These are phyloP conservation scores for Saguinus midas DNA, from an alignment of 2,113 vertebrate genomes.

Conservation along the genomic window DNA sequence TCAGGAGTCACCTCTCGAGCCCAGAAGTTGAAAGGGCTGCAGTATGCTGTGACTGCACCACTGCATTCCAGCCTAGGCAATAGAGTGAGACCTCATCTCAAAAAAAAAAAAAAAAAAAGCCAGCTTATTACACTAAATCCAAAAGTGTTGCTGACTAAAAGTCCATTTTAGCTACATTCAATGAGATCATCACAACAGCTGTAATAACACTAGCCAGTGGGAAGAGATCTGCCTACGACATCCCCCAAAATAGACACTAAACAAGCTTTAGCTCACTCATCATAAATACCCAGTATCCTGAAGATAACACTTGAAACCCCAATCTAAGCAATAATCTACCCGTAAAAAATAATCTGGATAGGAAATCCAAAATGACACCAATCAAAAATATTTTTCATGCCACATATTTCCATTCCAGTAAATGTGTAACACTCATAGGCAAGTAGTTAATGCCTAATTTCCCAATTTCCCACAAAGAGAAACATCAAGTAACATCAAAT, in stretches of 20 bases:
- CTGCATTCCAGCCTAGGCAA: too few relatives aligned
- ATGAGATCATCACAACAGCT: background rate
- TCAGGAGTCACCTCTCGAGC: too few relatives aligned
- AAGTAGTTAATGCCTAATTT: background rate
- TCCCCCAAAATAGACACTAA: background rate
- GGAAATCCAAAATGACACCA: background rate
- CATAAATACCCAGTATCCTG: background rate
- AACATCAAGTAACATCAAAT: background rate
- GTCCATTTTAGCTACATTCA: background rate
- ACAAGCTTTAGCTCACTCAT: background rate
- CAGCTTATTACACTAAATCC: background rate
- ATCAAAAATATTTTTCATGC: background rate
- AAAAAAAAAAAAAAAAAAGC: background rate
- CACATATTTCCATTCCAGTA: background rate
- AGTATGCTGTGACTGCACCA: too few relatives aligned
- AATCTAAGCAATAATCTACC: background rate
- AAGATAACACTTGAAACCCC: background rate
- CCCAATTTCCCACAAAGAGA: background rate
- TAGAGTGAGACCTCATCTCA: too few relatives aligned
- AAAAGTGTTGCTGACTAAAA: background rate
- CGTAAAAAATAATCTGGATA: background rate
- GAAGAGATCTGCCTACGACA: background rate
- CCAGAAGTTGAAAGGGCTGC: too few relatives aligned
- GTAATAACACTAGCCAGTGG: background rate
- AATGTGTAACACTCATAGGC: background rate